phyloP scores from a whole-genome alignment of 1,140 invertebrate genomes.

The Ceratina calcarata region DNA sequence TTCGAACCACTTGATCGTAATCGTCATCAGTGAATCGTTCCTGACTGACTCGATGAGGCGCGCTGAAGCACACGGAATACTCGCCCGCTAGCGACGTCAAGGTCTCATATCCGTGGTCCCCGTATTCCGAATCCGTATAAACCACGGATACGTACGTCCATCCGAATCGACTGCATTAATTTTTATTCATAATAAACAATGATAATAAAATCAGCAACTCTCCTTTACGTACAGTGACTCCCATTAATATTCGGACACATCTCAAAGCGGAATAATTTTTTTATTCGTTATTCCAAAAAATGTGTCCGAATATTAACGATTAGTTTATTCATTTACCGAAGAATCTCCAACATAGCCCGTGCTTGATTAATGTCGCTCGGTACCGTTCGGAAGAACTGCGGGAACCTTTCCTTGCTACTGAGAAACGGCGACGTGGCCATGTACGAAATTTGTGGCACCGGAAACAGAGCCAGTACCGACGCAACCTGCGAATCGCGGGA shows the following conservation, averaged over 20 bases:
- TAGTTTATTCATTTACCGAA: constrained; percentile 75
- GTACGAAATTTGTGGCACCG: constrained; percentile 84
- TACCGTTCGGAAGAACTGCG: constrained; percentile 84
- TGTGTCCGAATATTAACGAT: too few relatives aligned
- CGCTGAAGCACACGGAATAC: constrained; percentile 82
- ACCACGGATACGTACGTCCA: constrained; percentile 83
- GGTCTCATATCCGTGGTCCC: constrained; percentile 81
- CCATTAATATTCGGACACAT: too few relatives aligned
- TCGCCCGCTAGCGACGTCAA: constrained; percentile 76
- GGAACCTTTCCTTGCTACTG: constrained; percentile 81
- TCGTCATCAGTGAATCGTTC: constrained; percentile 75
- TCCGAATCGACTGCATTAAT: constrained; percentile 76
- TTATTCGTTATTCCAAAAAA: too few relatives aligned
- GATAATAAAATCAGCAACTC: too few relatives aligned
- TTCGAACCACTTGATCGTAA: constrained; percentile 79
- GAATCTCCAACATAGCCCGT: constrained; percentile 82
- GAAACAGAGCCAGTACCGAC: constrained; percentile 81
- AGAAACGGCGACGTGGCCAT: constrained; percentile 83
- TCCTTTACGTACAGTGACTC: too few relatives aligned
- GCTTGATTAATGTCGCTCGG: constrained; percentile 83
- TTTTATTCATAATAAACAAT: too few relatives aligned
- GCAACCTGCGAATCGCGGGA: constrained; percentile 79
- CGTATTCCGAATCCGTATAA: constrained; percentile 83
- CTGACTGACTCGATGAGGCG: constrained; percentile 75
- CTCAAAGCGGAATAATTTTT: too few relatives aligned